Base-by-base conservation (phyloP, 2,113 vertebrate species). In the Tretioscincus oriximinensis region DNA sequence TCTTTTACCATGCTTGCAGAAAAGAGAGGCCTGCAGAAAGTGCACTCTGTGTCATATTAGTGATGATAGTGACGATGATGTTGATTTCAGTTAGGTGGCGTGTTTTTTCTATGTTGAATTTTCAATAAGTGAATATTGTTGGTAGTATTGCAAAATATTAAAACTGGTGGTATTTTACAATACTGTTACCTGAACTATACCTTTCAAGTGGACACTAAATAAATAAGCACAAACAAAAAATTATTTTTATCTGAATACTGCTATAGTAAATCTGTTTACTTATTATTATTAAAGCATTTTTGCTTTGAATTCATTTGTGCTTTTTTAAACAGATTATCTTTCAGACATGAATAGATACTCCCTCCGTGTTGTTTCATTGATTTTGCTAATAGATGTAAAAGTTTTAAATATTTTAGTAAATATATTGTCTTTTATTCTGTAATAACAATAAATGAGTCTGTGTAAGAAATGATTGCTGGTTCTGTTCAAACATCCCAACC, bases 1-100 rank as follows among this genome's bases (percentile, higher is more conserved):
- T 94, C 94, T 92, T 94, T 95, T 95, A 90, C 91, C 96, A 94
- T 96, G 95, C 98, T 96, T 94, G 90, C 97, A 98, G 98, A 96
- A 95, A 94, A 96, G 94, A 89, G 92, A 95, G 94, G 91, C 90
- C 94, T 93, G 91, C 96, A 95, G 92, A 93, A 94, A 96, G 88
- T 94, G 96, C 95, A 92, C 88, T 95, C 88, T 93, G 92, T 90
- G 89, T 96, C 95, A 89, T 93, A 94, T 77, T 94, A 95, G 94
- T 95, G 96, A 94, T 94, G 94, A 93, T 92, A 85, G 92, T 94
- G 95, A 96, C 78, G 89, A 95, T 91, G 83, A 93, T 78, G 94
- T 95, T 79, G 89, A 95, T 91, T 82, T 93, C 78, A 96, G 95
- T 94, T 93, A 96, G 90, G 90, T 85, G 86, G 58, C 90, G 86